phyloP scores from a whole-genome alignment of 2,113 vertebrate species.

The Elgaria multicarinata region DNA sequence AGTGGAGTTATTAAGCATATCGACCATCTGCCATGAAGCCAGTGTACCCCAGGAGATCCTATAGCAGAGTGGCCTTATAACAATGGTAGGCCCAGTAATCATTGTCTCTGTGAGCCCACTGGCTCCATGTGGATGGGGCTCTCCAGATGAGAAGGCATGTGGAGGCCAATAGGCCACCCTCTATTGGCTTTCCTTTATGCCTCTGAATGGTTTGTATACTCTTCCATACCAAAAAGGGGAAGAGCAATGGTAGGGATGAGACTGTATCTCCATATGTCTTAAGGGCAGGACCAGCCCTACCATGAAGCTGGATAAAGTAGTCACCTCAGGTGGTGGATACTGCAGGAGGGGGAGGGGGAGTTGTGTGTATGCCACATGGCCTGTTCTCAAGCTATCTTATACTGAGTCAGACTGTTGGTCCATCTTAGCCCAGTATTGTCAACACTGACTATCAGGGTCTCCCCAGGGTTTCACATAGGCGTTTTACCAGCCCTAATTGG shows the following conservation, averaged over 20 bases:
- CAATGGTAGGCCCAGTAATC: neutral
- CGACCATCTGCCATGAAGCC: neutral
- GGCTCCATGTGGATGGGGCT: neutral
- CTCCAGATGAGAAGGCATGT: neutral
- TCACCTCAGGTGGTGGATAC: no score
- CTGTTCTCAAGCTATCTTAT: no score
- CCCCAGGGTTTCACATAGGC: no score
- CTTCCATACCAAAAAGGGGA: neutral
- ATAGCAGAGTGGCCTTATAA: neutral
- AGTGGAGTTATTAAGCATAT: neutral
- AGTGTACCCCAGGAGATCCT: neutral
- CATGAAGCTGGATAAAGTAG: no score
- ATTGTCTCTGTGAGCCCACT: neutral
- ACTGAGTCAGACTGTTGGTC: no score
- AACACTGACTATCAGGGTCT: no score
- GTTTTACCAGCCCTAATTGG: no score
- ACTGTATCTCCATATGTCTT: neutral
- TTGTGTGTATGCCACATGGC: no score
- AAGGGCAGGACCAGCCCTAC: neutral
- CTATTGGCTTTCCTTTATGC: neutral
- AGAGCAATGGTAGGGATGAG: neutral
- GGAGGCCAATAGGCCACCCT: no score
- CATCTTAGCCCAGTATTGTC: no score
- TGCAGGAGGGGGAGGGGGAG: no score
- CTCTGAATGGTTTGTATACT: neutral